Base-by-base conservation (phyloP, 2,113 vertebrate genomes). In the Malaclemys terrapin region DNA sequence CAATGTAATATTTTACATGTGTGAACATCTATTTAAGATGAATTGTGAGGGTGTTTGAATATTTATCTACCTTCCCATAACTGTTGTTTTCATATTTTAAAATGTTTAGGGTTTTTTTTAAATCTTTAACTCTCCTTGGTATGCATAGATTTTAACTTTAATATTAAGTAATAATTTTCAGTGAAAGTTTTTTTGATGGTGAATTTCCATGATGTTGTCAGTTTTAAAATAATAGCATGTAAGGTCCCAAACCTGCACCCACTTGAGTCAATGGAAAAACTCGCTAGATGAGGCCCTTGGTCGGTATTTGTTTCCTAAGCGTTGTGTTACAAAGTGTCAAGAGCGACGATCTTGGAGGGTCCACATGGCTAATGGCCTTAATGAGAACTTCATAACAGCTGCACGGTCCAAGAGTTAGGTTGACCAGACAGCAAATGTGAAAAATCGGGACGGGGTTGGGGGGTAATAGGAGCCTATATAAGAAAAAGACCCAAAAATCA, bases 1-100 rank as follows among this genome's bases (percentile, higher is more conserved):
- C 87, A 87, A 91, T 95, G 84, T 93, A 91, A 85, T 76, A 9
- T 52, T 91, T 69, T 87, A 92, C 17, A 22, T 91, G 79, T 82
- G 96, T 96, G 88, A 88, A 95, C 59, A 87, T 93, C 89, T 8
- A 0, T 76, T 91, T 79, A 95, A 57, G 81, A 54, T 22, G 47
- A 91, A 69, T 75, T 13, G 12, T 45, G 31, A 8, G 83, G 89
- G 65, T 45, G n/a, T 59, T 81, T 80, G 65, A 86, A 89, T 76
- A 62, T 83, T 93, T 94, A 85, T 85, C 89, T 92, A 83, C 16
- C 20, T 38, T 69, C 86, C 59, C n/a, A 29, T 80, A 91, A 92
- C 79, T 83, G 86, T 50, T 25, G 10, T 83, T 82, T 86, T 92
- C 49, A 94, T 80, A 85, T 62, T 25, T 42, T 27, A 87, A 97